Conservation (phyloP, 2,797 vertebrate species). For the Neopelma chrysocephalum region DNA sequence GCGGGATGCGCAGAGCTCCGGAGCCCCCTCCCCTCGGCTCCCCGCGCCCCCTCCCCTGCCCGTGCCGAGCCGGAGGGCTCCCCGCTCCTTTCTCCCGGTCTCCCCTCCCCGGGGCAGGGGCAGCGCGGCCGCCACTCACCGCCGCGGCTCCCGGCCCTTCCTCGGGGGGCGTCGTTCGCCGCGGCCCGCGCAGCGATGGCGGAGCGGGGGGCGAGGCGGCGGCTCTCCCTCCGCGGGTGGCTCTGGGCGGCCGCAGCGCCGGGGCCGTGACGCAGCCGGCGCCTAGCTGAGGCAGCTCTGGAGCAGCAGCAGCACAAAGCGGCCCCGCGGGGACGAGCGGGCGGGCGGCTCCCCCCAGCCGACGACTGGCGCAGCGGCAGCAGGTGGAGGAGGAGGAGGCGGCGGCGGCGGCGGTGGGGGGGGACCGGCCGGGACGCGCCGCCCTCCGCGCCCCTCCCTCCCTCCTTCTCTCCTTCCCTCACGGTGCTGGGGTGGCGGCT, state of each 20-base stretch:
- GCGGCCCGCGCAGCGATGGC: constrained; percentile 22
- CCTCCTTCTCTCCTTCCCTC: not conserved
- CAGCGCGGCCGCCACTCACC: constrained; percentile 10
- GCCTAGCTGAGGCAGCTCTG: not conserved
- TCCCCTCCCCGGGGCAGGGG: not conserved
- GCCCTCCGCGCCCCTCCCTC: not conserved
- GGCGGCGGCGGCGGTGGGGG: not conserved
- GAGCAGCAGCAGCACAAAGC: constrained; percentile 20
- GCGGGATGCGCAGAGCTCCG: not conserved
- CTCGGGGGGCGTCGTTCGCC: constrained; percentile 8
- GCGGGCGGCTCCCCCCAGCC: not conserved
- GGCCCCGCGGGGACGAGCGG: not conserved
- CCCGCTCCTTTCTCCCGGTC: not conserved
- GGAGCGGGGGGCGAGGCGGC: not conserved
- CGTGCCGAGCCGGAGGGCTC: not conserved
- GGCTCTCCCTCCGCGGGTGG: not conserved
- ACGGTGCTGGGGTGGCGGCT: fast-evolving
- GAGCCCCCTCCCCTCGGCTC: not conserved
- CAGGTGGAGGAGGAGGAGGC: not conserved
- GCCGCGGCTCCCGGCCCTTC: constrained; percentile 19
- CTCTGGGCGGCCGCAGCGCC: not conserved
- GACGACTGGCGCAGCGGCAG: constrained; percentile 39
- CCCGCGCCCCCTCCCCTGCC: not conserved
- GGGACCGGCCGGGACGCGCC: not conserved
- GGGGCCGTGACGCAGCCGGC: constrained; percentile 44